Conservation (phyloP, 2,113 vertebrate species). For the Engystomops pustulosus region DNA sequence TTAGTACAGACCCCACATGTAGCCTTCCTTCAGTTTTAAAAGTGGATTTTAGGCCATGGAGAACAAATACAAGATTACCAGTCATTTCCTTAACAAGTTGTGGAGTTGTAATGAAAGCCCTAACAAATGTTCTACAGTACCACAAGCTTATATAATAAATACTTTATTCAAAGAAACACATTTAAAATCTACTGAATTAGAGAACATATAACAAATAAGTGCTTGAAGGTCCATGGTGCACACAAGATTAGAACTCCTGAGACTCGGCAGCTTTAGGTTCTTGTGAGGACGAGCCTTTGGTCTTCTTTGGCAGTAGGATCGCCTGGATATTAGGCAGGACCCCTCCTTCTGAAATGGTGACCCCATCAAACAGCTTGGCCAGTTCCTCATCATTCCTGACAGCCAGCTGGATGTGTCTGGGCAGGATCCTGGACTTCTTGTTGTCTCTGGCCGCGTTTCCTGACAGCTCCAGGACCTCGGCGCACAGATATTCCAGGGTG, state of each 20-base stretch:
- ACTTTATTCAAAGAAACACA: not conserved
- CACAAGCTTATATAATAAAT: too few relatives aligned
- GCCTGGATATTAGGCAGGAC: constrained; percentile 76
- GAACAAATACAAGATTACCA: too few relatives aligned
- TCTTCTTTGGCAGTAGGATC: constrained; percentile 73
- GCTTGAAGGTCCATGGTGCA: not conserved
- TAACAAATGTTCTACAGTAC: too few relatives aligned
- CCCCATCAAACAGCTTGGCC: constrained; percentile 69
- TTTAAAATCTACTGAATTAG: not conserved
- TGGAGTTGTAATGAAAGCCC: too few relatives aligned
- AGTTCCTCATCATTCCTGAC: constrained; percentile 80
- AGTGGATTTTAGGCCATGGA: too few relatives aligned
- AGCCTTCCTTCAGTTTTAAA: too few relatives aligned
- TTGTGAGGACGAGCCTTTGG: too few relatives aligned
- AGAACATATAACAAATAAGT: not conserved
- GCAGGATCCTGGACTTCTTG: constrained; percentile 72
- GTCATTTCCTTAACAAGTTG: too few relatives aligned
- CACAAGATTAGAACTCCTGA: constrained; percentile 26
- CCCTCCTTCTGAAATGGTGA: constrained; percentile 75
- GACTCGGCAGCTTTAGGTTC: constrained; percentile 35
- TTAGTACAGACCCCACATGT: too few relatives aligned
- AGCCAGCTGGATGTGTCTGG: constrained; percentile 78
- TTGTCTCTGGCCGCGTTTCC: constrained; percentile 74
- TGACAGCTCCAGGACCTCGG: constrained; percentile 78
- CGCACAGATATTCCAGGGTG: constrained; percentile 76